Conservation (phyloP, 2,797 vertebrate species). For the Stomatorhinus walkeri region DNA sequence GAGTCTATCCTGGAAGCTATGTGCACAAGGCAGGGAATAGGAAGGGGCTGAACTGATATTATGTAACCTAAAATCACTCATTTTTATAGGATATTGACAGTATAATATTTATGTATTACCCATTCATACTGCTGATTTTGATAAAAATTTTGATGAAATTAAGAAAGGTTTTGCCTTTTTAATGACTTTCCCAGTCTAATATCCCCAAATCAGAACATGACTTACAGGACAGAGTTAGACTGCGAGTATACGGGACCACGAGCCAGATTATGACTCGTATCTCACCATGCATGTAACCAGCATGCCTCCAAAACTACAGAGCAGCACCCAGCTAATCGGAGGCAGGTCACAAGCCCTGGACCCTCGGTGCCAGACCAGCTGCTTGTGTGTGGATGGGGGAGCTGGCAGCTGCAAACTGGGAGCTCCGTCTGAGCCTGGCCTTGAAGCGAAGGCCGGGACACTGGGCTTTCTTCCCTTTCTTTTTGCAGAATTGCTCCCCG, state of each 20-base stretch:
- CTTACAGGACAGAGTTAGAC: not conserved
- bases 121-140: not conserved
- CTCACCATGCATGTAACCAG: not conserved
- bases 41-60: not conserved
- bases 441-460: not conserved
- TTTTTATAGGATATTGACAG: not conserved
- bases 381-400: not conserved
- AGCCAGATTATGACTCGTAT: not conserved
- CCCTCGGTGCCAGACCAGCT: not conserved
- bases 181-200: not conserved
- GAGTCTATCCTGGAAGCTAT: not conserved
- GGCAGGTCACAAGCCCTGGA: not conserved
- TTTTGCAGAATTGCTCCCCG: not conserved
- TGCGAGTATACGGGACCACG: not conserved
- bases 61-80: not conserved
- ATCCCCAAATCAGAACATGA: not conserved
- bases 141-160: not conserved
- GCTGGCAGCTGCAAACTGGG: not conserved
- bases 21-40: not conserved
- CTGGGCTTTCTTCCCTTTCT: not conserved
- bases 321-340: not conserved
- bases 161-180: not conserved
- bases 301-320: not conserved
- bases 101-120: not conserved
- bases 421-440: not conserved